A percentile compares a stretch with the other conserved stretches of the same genome.
Conservation (phyloP, 1,140 invertebrate genomes). For the Drosophila saltans region DNA sequence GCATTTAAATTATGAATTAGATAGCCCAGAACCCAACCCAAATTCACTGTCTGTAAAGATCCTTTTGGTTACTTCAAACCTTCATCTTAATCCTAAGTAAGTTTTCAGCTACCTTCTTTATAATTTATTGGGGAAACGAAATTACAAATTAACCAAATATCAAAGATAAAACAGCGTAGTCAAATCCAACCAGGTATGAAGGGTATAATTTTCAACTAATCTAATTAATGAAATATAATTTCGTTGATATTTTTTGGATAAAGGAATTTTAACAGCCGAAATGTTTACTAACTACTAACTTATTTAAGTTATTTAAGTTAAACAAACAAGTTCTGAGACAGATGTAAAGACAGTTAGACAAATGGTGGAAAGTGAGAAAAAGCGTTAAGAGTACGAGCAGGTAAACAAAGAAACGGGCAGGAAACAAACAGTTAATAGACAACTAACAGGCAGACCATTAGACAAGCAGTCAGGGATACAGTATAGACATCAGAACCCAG, state of each 20-base stretch:
- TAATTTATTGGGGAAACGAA: slow-evolving; percentile 52
- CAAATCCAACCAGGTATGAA: neutral
- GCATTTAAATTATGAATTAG: slow-evolving; percentile 62
- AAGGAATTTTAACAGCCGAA: too few relatives aligned
- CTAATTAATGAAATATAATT: too few relatives aligned
- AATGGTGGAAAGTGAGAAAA: neutral
- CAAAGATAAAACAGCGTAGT: neutral
- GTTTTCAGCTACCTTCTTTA: slow-evolving; percentile 29
- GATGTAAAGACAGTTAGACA: neutral
- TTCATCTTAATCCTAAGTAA: slow-evolving; percentile 44
- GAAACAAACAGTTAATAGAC: too few relatives aligned
- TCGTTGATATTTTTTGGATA: too few relatives aligned
- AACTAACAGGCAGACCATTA: neutral
- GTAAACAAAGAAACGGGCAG: too few relatives aligned
- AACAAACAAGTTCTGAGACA: too few relatives aligned
- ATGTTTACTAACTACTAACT: too few relatives aligned
- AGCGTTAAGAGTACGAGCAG: too few relatives aligned
- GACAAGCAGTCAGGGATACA: too few relatives aligned
- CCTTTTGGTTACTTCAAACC: slow-evolving; percentile 26
- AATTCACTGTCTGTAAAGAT: slow-evolving; percentile 2
- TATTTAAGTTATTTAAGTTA: too few relatives aligned
- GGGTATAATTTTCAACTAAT: neutral
- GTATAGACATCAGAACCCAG: too few relatives aligned
- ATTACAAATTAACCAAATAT: slow-evolving; percentile 18
- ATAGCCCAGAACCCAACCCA: slow-evolving; percentile 1